Evolutionary conservation across 2,113 vertebrate genomes (phyloP).

Genomic region (Morone saxatilis): DNA sequence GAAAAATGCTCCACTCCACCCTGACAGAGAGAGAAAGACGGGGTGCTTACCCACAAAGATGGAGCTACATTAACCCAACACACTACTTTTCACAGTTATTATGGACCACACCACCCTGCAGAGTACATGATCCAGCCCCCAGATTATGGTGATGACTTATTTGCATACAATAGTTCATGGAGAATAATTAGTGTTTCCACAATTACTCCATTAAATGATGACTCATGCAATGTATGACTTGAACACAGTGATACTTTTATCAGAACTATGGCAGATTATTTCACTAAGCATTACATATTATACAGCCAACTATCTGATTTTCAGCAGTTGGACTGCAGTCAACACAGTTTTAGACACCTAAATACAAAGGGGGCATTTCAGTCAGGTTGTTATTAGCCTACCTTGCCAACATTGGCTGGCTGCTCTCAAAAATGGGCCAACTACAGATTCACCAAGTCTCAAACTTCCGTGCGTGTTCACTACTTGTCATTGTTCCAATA

Average conservation of each 20-base stretch:
- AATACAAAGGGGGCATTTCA: neutral
- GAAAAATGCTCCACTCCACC: slow-evolving; percentile 19
- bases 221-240: neutral
- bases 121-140: too few species aligned
- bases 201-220: neutral
- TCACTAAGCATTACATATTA: neutral
- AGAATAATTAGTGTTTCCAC: neutral
- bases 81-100: too few species aligned
- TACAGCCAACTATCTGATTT: too few species aligned
- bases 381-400: neutral
- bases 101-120: too few species aligned
- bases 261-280: neutral
- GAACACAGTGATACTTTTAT: neutral
- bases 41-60: neutral
- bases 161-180: neutral
- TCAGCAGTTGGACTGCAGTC: neutral
- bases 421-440: neutral
- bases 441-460: neutral
- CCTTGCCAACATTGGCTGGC: neutral
- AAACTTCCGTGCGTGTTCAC: neutral
- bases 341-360: neutral
- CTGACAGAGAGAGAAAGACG: slow-evolving; percentile 1
- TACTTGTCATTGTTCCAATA: neutral
- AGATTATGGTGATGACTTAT: too few species aligned
- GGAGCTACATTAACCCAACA: too few species aligned